Base-by-base conservation (phyloP, 2,113 vertebrate genomes). In the Mesitornis unicolor region DNA sequence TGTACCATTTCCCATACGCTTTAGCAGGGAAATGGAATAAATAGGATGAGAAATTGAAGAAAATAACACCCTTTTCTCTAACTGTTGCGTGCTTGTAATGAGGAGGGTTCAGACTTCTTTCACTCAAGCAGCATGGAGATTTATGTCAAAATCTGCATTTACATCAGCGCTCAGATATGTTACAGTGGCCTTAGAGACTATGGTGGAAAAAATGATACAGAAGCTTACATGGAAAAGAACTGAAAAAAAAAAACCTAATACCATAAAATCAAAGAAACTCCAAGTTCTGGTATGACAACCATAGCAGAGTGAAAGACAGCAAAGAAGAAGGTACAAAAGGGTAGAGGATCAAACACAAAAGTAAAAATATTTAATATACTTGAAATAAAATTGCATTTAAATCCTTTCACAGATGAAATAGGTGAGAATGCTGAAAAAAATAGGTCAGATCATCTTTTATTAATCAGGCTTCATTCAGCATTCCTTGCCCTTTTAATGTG, bases 391-490 rank as follows among this genome's bases (percentile, higher is more conserved):
- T 13, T 48, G 22, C 43, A 87, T 91, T 89, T 13, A 89, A 93
- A 71, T 63, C 13, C 9, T 84, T 95, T 87, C 60, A 59, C 10
- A 17, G 38, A 91, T 51, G 11, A 84, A 91, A 83, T 11, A 68
- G 36, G 33, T 73, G 51, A 91, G 43, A 83, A 73, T 59, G 38
- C n/a, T 56, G 31, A 2, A 22, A 51, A 53, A 81, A 54, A 61
- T 3, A 3, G 36, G 24, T 87, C 70, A 74, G 47, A 50, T 83
- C 19, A 81, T 90, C 64, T 94, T 95, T 88, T 93, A 94, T 82
- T 97, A 83, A 88, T 74, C 29, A 89, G 71, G 33, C 19, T 94
- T 97, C 69, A 90, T 75, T 95, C 64, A 86, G 43, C 48, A 78
- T 83, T 76, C 31, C 64, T 89, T 87, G 60, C 51, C 59, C 94